Base-by-base conservation (phyloP, 1,140 invertebrate species). In the Elysia chlorotica region DNA sequence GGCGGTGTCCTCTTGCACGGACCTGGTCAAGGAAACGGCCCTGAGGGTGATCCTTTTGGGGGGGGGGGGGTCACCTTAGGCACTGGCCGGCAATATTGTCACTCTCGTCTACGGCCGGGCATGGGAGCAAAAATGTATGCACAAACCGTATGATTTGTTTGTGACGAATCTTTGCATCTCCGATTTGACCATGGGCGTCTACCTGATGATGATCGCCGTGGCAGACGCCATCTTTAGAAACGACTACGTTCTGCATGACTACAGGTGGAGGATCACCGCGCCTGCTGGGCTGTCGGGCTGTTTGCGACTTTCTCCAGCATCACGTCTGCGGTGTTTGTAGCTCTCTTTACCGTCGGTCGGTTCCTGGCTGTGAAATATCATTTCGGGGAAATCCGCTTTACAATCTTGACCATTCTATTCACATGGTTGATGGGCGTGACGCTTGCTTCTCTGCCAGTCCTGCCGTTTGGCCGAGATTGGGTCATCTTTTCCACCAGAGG, bases 291-390 rank as follows among this genome's bases (percentile, higher is more conserved):
- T 10, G 41, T 14, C 41, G 41, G 41, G n/a, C 41, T 10, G 41
- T 48, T 10, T 48, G 41, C n/a, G 41, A 14, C 10, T 5, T 57
- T 79, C 14, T 80, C 78, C 23, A 76, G 65, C 37, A 77, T 81
- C 70, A 74, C 75, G 38, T 81, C 79, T 0, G 77, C 76, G 21
- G 59, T 78, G 36, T 79, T 77, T 61, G 37, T 82, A 33, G 63
- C 73, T 17, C 33, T 80, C 0, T 76, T 81, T 33, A 76, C 80
- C 4, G 25, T 79, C 2, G 81, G 81, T 37, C 23, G 81, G 28
- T 75, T 71, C 59, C 30, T 82, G 2, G 61, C 59, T 2, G 54
- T 82, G 4, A 76, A 76, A 25, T 80, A 66, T 66, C 78, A 77
- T 28, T 78, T 81, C 30, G 56, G 70, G 6, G 10, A 53, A 36